These are phyloP conservation scores for Chloebia gouldiae DNA, from an alignment of 2,113 vertebrate genomes.

Conservation along the genomic window DNA sequence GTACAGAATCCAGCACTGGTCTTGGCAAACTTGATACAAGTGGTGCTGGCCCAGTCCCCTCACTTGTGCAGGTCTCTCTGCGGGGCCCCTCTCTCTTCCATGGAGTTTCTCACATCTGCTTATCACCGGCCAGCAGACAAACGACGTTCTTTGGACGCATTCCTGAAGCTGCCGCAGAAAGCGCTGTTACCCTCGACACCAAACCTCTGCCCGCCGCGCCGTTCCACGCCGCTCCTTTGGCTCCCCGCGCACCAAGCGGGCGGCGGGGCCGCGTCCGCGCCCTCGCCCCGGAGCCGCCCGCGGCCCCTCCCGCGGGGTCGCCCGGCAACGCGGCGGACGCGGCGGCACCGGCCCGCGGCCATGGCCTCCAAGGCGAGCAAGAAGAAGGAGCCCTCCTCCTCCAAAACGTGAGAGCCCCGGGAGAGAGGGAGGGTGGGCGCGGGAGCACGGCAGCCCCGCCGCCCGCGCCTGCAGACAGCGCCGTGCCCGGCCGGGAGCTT, in stretches of 20 bases:
- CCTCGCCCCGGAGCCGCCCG: neutral
- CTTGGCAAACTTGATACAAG: accelerated
- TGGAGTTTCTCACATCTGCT: neutral
- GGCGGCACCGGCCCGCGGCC: neutral
- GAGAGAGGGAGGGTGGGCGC: neutral
- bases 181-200: accelerated
- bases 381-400: neutral
- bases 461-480: too few species aligned
- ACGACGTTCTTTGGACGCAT: accelerated
- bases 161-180: accelerated
- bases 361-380: constrained; percentile 28
- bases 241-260: accelerated
- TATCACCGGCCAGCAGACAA: neutral
- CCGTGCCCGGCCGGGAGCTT: too few species aligned
- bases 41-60: neutral
- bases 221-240: accelerated
- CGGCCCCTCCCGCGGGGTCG: neutral
- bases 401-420: constrained; percentile 17
- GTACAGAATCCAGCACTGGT: neutral
- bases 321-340: constrained; percentile 49
- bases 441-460: neutral
- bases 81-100: too few species aligned
- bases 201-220: accelerated
- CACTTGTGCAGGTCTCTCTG: neutral
- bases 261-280: too few species aligned